Evolutionary conservation across 2,797 vertebrate species (phyloP).

Genomic region (Eutrigla gurnardus): DNA sequence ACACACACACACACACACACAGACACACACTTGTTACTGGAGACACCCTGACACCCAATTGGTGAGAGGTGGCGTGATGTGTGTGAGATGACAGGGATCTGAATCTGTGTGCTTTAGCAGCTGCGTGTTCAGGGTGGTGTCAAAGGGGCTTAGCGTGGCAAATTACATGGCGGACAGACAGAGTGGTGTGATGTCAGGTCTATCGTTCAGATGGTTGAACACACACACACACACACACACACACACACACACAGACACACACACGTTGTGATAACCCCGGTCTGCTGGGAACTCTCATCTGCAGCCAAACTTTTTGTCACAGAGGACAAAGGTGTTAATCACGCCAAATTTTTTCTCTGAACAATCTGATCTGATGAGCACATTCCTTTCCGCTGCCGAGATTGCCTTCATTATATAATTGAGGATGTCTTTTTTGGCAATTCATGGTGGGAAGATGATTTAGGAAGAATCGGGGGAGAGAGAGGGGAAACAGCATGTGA

Average conservation of each 20-base stretch:
- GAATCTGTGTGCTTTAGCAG: neutral
- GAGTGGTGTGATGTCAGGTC: conserved; percentile 65
- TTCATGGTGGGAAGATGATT: neutral
- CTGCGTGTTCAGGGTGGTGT: conserved; percentile 9
- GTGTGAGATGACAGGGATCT: conserved; percentile 32
- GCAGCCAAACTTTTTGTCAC: conserved; percentile 60
- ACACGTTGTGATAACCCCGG: conserved; percentile 31
- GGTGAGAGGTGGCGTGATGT: conserved; percentile 50
- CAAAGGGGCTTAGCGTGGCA: conserved; percentile 14
- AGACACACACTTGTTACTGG: conserved; percentile 29
- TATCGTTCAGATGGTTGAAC: conserved; percentile 64
- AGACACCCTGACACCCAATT: conserved; percentile 31
- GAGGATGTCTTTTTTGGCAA: conserved; percentile 10
- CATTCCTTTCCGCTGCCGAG: conserved; percentile 56
- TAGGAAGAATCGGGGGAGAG: too few species aligned
- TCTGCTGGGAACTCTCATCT: conserved; percentile 59
- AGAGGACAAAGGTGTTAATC: conserved; percentile 63
- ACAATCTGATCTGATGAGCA: conserved; percentile 53
- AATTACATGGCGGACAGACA: conserved; percentile 48
- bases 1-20: too few species aligned
- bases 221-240: conserved; percentile 16
- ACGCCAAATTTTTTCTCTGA: conserved; percentile 24
- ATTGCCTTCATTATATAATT: conserved; percentile 34
- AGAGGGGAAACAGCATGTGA: neutral
- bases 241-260: conserved; percentile 14